These are phyloP conservation scores for Cyrtodaria siliqua DNA, from an alignment of 2,888 invertebrate species.

Conservation along the genomic window DNA sequence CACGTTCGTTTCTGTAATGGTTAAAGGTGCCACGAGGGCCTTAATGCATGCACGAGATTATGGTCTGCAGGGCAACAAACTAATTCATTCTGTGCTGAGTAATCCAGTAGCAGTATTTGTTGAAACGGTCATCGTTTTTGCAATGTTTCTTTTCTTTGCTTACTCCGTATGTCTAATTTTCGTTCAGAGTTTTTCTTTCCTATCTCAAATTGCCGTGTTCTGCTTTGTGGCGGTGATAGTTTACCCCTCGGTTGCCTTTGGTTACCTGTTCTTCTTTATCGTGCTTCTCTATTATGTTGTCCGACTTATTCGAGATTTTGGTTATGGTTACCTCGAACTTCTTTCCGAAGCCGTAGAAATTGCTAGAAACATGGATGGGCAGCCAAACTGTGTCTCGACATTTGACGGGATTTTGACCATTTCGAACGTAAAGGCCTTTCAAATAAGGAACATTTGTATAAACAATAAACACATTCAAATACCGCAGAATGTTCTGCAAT, in stretches of 20 bases:
- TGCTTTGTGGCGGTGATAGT: constrained; percentile 53
- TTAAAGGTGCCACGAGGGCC: constrained; percentile 30
- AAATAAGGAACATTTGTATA: constrained; percentile 18
- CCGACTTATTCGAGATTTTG: constrained; percentile 38
- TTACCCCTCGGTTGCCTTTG: constrained; percentile 40
- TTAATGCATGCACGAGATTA: not conserved
- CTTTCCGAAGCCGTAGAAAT: constrained; percentile 46
- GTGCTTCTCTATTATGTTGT: constrained; percentile 51
- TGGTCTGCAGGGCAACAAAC: not conserved
- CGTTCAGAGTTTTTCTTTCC: constrained; percentile 36
- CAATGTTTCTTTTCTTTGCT: constrained; percentile 16
- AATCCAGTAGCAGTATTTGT: constrained; percentile 11
- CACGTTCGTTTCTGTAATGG: constrained; percentile 19
- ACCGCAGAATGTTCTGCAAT: constrained; percentile 27
- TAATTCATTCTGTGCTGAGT: not conserved
- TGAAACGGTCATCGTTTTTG: not conserved
- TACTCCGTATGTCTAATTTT: constrained; percentile 44
- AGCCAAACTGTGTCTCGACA: constrained; percentile 17
- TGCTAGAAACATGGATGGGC: constrained; percentile 18
- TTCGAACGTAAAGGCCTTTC: constrained; percentile 22
- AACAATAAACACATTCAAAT: constrained; percentile 14
- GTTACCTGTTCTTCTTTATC: constrained; percentile 49
- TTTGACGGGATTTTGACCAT: constrained; percentile 24
- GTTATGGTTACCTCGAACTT: constrained; percentile 36
- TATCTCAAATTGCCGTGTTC: constrained; percentile 38